Conservation (phyloP, 2,797 vertebrate species). For the Cephalopachus bancanus region DNA sequence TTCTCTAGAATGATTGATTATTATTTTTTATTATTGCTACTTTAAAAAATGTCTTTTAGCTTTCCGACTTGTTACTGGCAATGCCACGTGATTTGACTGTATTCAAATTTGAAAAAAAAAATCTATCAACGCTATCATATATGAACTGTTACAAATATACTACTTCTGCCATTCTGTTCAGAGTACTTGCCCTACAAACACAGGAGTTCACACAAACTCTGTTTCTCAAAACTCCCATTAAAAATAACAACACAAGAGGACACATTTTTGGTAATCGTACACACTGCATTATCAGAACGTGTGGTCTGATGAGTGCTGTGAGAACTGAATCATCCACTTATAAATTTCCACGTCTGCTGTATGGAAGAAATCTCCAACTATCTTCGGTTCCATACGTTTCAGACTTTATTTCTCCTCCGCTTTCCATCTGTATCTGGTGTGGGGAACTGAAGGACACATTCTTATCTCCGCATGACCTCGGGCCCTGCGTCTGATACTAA, state of each 20-base stretch:
- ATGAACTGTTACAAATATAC: not conserved
- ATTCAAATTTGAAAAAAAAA: conserved; percentile 21
- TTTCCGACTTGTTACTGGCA: not conserved
- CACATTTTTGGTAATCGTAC: not conserved
- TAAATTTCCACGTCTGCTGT: not conserved
- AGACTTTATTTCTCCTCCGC: not conserved
- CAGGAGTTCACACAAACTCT: not conserved
- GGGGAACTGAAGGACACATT: not conserved
- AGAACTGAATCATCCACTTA: not conserved
- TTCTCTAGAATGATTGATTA: not conserved
- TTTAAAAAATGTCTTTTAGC: not conserved
- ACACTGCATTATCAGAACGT: not conserved
- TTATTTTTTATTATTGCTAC: not conserved
- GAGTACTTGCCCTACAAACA: not conserved
- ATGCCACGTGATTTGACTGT: not conserved
- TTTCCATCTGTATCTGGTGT: not conserved
- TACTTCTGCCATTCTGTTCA: not conserved
- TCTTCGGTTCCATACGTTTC: not conserved
- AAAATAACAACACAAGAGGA: not conserved
- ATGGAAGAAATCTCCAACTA: not conserved
- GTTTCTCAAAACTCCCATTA: not conserved
- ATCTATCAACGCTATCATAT: not conserved
- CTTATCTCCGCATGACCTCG: not conserved
- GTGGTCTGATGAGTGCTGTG: not conserved
- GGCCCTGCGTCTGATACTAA: not conserved